These are phyloP conservation scores for Marmota flaviventris DNA, from an alignment of 2,113 vertebrate genomes.

Conservation along the genomic window DNA sequence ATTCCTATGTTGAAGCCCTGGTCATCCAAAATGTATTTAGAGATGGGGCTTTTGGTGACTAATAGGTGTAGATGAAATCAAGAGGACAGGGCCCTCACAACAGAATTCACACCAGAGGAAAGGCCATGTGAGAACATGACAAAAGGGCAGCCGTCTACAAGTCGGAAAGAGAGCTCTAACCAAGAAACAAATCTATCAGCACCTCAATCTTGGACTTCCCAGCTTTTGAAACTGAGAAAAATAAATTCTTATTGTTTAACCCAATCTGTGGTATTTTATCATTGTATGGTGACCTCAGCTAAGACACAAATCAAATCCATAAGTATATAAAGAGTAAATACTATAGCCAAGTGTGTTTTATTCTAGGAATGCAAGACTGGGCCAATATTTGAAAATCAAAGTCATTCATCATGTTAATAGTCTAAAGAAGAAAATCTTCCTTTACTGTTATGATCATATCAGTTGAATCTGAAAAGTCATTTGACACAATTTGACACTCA, in stretches of 20 bases:
- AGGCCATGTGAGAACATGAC: background rate
- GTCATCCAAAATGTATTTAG: background rate
- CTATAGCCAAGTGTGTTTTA: background rate
- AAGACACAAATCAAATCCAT: background rate
- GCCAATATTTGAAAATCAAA: background rate
- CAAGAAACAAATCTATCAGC: background rate
- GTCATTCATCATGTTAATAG: background rate
- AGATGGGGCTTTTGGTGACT: background rate
- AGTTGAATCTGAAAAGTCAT: background rate
- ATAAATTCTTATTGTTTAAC: background rate
- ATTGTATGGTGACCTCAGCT: background rate
- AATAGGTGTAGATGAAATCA: background rate
- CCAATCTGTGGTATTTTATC: background rate
- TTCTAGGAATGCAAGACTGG: background rate
- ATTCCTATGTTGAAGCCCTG: background rate
- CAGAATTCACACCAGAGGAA: background rate
- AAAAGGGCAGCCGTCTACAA: background rate
- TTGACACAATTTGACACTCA: background rate
- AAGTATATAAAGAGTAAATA: background rate
- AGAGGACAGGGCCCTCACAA: too few relatives aligned
- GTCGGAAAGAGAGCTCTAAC: background rate
- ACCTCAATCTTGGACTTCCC: background rate
- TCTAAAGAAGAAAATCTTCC: background rate
- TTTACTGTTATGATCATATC: background rate
- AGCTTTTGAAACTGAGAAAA: background rate